Percentiles rank a stretch among this genome's conserved stretches.
These are phyloP conservation scores for Ochropacha duplaris DNA, from an alignment of 2,888 invertebrate genomes.

Conservation along the genomic window DNA sequence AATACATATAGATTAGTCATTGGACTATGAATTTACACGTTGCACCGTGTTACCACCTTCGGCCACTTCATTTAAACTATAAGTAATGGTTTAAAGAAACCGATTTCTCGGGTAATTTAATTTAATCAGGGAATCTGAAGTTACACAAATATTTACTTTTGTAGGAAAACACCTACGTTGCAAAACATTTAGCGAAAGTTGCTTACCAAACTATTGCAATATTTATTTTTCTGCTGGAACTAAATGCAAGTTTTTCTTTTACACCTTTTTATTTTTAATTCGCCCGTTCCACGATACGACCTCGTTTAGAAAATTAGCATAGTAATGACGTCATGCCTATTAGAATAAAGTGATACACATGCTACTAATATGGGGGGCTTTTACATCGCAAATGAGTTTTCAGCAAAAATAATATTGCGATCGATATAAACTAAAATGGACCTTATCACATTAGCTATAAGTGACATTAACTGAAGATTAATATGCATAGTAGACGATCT, in stretches of 20 bases:
- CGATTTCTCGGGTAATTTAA: too few species aligned
- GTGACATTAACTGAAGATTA: slow-evolving; percentile 13
- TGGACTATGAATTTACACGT: too few species aligned
- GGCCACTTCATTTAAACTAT: too few species aligned
- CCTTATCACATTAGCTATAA: slow-evolving; percentile 29
- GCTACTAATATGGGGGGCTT: slow-evolving; percentile 4
- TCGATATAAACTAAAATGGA: slow-evolving; percentile 23
- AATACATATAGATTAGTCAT: not conserved
- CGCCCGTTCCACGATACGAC: slow-evolving; percentile 15
- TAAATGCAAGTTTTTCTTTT: slow-evolving; percentile 2
- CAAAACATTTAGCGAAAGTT: not conserved
- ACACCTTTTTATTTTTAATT: not conserved
- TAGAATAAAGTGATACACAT: slow-evolving; percentile 24
- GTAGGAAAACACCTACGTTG: not conserved
- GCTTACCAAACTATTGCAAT: not conserved
- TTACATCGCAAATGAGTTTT: slow-evolving; percentile 31
- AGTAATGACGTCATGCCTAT: slow-evolving; percentile 24
- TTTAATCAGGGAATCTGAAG: too few species aligned
- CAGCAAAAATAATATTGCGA: slow-evolving; percentile 11
- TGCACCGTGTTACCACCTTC: too few species aligned
- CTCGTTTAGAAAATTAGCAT: slow-evolving; percentile 27
- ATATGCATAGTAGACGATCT: slow-evolving; percentile 24
- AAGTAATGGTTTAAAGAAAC: too few species aligned
- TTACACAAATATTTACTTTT: not conserved
- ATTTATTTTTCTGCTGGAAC: slow-evolving; percentile 1